Conservation (phyloP, 2,113 vertebrate species). For the Vidua chalybeata region DNA sequence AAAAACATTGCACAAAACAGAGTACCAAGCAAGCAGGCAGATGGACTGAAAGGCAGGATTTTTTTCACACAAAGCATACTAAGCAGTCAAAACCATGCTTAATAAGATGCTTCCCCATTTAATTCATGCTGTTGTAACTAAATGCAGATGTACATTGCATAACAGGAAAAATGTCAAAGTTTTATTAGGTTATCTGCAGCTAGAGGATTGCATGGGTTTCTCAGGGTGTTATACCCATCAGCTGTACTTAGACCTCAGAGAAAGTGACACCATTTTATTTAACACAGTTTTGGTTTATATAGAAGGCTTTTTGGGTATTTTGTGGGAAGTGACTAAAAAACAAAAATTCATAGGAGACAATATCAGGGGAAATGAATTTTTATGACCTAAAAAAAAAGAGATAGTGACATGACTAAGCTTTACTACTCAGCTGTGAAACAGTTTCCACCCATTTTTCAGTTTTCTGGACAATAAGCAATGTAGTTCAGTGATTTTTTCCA, state of each 20-base stretch:
- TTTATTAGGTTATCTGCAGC: not conserved
- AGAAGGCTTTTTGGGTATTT: not conserved
- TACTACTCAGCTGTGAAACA: conserved; percentile 8
- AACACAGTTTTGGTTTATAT: not conserved
- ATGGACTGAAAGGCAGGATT: not conserved
- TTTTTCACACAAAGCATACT: not conserved
- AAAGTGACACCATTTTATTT: not conserved
- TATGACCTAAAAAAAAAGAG: not conserved
- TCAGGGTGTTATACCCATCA: not conserved
- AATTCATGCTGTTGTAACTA: not conserved
- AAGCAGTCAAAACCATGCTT: not conserved
- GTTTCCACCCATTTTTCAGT: not conserved
- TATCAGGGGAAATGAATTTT: not conserved
- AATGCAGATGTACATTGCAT: not conserved
- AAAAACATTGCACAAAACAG: not conserved
- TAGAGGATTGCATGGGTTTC: not conserved
- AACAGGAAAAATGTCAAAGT: not conserved
- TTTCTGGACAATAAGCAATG: not conserved
- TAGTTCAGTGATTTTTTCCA: not conserved
- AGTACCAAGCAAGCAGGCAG: not conserved
- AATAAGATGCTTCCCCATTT: not conserved
- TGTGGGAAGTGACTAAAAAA: not conserved
- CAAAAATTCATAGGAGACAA: not conserved
- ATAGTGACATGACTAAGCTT: not conserved
- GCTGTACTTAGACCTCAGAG: not conserved